These are phyloP conservation scores for Mus spicilegus DNA, from an alignment of 2,113 vertebrate species.

Conservation along the genomic window DNA sequence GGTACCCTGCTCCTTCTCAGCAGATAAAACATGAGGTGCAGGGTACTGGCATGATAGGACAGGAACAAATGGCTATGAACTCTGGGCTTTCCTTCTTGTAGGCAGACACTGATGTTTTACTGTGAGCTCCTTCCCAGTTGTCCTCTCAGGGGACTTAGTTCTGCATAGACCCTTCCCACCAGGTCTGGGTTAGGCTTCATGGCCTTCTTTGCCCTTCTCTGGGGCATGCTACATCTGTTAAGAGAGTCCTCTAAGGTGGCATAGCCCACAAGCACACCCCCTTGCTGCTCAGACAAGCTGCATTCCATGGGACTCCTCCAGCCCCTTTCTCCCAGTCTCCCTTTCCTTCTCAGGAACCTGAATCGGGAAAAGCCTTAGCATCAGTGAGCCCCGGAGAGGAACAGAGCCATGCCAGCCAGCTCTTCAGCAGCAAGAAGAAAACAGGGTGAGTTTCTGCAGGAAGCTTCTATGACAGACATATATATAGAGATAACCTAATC, in stretches of 20 bases:
- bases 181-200: neutral
- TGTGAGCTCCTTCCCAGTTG: fast-evolving
- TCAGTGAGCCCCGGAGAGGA: neutral
- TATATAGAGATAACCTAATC: conserved; percentile 38
- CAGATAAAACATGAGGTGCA: neutral
- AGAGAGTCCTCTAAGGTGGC: fast-evolving
- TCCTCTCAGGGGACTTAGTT: neutral
- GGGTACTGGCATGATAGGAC: neutral
- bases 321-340: neutral
- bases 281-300: neutral
- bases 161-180: fast-evolving
- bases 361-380: neutral
- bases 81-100: neutral
- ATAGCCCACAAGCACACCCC: neutral
- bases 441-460: neutral
- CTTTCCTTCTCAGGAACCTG: neutral
- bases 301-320: neutral
- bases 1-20: neutral
- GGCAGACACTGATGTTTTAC: neutral
- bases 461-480: neutral
- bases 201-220: too few relatives aligned
- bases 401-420: neutral
- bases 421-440: neutral
- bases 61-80: neutral
- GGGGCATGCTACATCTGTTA: too few relatives aligned